Evolutionary conservation across 2,113 vertebrate species (phyloP), one percentile per base, ranked within the genome.

Genomic region (Cricetomys ansorgei): DNA sequence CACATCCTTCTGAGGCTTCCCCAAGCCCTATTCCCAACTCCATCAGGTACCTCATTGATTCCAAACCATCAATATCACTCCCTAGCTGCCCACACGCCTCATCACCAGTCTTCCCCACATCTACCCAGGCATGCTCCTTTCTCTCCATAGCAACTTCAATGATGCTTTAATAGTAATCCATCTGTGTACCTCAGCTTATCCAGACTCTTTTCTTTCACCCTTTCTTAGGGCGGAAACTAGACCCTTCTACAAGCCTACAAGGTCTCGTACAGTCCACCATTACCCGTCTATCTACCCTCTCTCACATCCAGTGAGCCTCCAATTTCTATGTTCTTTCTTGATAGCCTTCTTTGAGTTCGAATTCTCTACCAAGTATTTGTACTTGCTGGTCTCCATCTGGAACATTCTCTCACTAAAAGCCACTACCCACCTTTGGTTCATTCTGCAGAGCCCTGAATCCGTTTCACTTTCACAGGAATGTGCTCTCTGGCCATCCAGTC

Each of bases 221-320:
- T 55, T 70, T 88, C 19, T 91, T 81, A 86, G 70, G 77, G 13
- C n/a, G 89, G 75, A 94, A 91, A n/a, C 43, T 57, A 96, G 53
- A 85, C 40, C 92, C 29, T 62, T 67, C 34, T 29, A 59, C 64
- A 37, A 31, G 7, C 48, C n/a, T 43, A 19, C 53, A 81, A 70
- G 34, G 13, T 13, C 40, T 48, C 48, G 25, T n/a, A 17, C 0
- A 69, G 37, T 17, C 48, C 34, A n/a, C 64, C 43, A 50, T n/a
- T 50, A 12, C 43, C 67, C 21, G 0, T 75, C 57, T 40, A 16
- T 72, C 37, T 55, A 87, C 29, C 29, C 11, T 80, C 37, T 25
- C 64, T 48, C 45, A 27, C 5, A 84, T 53, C 10, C 40, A 4
- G 0, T 31, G 25, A 10, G 8, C 37, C 67, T 55, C 81, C 59